Base-by-base conservation (phyloP, 2,888 invertebrate species). In the Amiota minor region DNA sequence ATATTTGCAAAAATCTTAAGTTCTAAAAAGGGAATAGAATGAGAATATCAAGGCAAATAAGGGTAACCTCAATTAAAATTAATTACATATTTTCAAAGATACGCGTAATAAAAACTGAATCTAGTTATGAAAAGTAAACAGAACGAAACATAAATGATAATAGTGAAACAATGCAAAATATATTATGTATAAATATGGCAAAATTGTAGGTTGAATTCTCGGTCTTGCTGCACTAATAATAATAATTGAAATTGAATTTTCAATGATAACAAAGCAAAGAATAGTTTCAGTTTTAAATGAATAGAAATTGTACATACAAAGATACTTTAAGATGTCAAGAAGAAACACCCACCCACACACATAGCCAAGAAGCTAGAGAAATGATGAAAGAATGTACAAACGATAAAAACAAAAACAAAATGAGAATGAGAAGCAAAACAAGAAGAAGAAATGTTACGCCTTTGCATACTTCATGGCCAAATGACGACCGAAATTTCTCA, bases 91-190 rank as follows among this genome's bases (percentile, higher is more conserved):
- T 79, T 84, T 83, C 79, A 82, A 74, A 83, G 86, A 81, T 84
- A 83, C 84, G 86, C 86, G 80, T 85, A 85, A 85, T 85, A 85
- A 85, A 83, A 85, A 84, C 83, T 84, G 80, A 85, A 85, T 85
- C 85, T 85, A n/a, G n/a, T n/a, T n/a, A 35, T 76, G 77, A 78
- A 81, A 84, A 84, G 80, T 81, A 78, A 81, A 35, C 76, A 78
- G 78, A 84, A 82, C 80, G 81, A 82, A 81, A 83, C 77, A 72
- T 76, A 75, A 82, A n/a, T n/a, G n/a, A n/a, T n/a, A n/a, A n/a
- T n/a, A n/a, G n/a, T n/a, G n/a, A n/a, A 82, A 80, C 70, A 75
- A 71, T 59, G 71, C 74, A 64, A 72, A 59, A 75, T 50, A 67
- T 49, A 70, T 35, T 1, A 3, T 3, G 3, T 2, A 35, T 6